Base-by-base conservation (phyloP, 2,797 vertebrate species). In the Gadopsis bispinosus region DNA sequence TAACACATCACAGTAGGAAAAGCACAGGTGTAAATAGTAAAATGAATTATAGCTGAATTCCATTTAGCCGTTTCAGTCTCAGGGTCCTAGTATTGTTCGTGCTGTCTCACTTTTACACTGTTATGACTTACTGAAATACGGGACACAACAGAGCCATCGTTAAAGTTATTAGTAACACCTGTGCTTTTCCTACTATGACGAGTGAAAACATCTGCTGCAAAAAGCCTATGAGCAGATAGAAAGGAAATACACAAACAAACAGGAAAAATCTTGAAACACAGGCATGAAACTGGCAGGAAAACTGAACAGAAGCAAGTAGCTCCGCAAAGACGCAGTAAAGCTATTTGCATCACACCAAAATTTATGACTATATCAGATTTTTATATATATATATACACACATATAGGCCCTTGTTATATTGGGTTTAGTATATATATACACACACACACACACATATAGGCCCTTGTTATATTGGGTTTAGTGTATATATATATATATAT, bases 341-440 rank as follows among this genome's bases (percentile, higher is more conserved):
- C 8, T 69, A 77, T 75, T 53, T 81, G 58, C 67, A 66, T 79
- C 54, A 81, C 41, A 47, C 33, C 58, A 37, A 33, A 47, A 55
- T 65, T 33, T 62, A 79, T 39, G n/a, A 77, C 41, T 60, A 20
- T 33, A 68, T 56, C 7, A 73, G 43, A 35, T 58, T 26, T 26
- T 26, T 26, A 26, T 26, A 2, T 26, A 26, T 26, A 26, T 26
- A 26, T 26, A 26, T 26, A 26, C 2, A 26, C 2, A 26, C 2
- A 26, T 26, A 26, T 26, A n/a, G n/a, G n/a, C n/a, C n/a, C n/a
- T n/a, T n/a, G n/a, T 26, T 26, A 26, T 26, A 26, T 26, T 26
- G 16, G 48, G 20, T 77, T 80, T 37, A 29, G 37, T 55, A 39
- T 71, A 67, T 83, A 70, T 63, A 59, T 69, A 83, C 2, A 26